Evolutionary conservation across 2,888 invertebrate species (phyloP).

Genomic region (Netelia virgata): DNA sequence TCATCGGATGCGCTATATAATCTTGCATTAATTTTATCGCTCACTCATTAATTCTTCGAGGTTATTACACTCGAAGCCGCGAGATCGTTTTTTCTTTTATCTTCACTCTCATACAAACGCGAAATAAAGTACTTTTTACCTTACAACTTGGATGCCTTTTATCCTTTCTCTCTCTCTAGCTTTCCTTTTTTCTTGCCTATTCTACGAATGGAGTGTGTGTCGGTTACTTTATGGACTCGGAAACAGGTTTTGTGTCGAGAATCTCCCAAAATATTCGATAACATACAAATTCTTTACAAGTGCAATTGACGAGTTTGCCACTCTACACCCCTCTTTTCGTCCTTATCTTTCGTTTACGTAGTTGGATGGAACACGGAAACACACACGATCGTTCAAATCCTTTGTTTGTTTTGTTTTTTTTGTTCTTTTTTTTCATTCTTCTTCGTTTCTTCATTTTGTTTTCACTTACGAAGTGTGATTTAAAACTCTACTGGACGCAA

Average conservation of each 20-base stretch:
- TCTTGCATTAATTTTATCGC: not conserved
- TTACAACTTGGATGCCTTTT: constrained; percentile 27
- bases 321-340: constrained; percentile 19
- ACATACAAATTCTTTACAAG: constrained; percentile 69
- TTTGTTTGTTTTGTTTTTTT: constrained; percentile 47
- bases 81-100: constrained; percentile 26
- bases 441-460: not conserved
- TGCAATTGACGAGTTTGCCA: constrained; percentile 68
- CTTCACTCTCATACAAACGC: constrained; percentile 46
- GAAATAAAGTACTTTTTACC: constrained; percentile 59
- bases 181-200: constrained; percentile 31
- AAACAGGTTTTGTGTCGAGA: constrained; percentile 26
- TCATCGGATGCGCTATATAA: not conserved
- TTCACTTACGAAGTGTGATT: constrained; percentile 37
- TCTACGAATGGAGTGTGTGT: constrained; percentile 42
- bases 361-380: constrained; percentile 69
- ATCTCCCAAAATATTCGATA: constrained; percentile 60
- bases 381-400: constrained; percentile 65
- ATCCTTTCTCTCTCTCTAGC: not conserved
- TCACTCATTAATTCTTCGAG: constrained; percentile 20
- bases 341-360: constrained; percentile 63
- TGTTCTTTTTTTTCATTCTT: constrained; percentile 14
- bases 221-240: constrained; percentile 49
- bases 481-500: constrained; percentile 69
- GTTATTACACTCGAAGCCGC: constrained; percentile 16